phyloP scores from a whole-genome alignment of 2,797 vertebrate genomes.

The Okamejei kenojei region DNA sequence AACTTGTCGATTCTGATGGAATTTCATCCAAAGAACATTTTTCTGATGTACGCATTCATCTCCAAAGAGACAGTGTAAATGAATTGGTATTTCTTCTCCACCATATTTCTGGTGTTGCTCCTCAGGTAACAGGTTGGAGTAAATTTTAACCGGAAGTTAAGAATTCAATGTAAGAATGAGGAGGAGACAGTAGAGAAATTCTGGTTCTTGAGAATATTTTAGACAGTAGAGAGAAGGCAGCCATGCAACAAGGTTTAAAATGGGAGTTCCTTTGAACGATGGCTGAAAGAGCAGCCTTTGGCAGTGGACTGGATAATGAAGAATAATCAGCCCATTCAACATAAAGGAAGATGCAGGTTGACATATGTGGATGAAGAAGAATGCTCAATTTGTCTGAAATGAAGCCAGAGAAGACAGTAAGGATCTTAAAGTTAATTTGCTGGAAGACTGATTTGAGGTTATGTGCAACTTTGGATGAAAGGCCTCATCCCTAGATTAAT shows the following conservation, averaged over 20 bases:
- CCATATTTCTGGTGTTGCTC: background rate
- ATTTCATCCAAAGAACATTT: conserved; percentile 20
- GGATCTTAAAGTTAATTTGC: background rate
- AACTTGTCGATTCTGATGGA: background rate
- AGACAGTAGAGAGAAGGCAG: background rate
- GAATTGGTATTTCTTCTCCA: background rate
- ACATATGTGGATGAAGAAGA: background rate
- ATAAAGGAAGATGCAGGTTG: background rate
- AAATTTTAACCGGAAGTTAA: conserved; percentile 6
- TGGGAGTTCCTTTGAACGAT: background rate
- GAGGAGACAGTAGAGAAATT: background rate
- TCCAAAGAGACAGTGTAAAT: background rate
- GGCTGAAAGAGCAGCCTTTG: background rate
- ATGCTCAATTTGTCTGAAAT: background rate
- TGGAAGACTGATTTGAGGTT: background rate
- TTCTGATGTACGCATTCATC: background rate
- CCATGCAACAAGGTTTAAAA: background rate
- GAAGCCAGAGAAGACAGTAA: background rate
- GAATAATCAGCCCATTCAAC: background rate
- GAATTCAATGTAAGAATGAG: background rate
- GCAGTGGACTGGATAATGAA: background rate
- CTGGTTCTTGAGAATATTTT: background rate
- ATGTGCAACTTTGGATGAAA: background rate
- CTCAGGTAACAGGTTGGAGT: background rate
- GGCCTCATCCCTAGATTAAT: background rate